Percentiles rank a stretch among this genome's conserved stretches.
These are phyloP conservation scores for Silurus aristotelis DNA, from an alignment of 2,797 vertebrate species.

Conservation along the genomic window DNA sequence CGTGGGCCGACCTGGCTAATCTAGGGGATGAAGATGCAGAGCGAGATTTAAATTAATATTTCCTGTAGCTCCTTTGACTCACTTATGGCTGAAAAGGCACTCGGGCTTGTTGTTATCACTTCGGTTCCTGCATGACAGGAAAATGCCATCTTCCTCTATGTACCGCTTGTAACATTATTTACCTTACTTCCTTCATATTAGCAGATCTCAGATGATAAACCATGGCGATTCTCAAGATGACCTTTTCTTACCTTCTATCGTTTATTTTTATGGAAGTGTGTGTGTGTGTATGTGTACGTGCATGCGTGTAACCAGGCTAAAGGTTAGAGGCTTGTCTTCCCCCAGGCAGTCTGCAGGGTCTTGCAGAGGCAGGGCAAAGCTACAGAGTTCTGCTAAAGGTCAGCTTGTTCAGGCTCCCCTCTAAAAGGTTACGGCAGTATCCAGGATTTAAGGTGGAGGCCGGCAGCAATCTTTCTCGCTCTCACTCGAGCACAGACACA, in stretches of 20 bases:
- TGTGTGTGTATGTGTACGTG: not conserved
- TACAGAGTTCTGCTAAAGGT: slow-evolving; percentile 51
- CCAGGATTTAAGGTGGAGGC: slow-evolving; percentile 31
- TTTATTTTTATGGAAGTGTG: not conserved
- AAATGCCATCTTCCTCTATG: not conserved
- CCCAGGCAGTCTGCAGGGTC: slow-evolving; percentile 40
- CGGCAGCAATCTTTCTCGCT: not conserved
- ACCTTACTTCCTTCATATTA: not conserved
- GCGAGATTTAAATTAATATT: slow-evolving; percentile 1
- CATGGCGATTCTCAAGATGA: not conserved
- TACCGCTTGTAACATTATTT: not conserved
- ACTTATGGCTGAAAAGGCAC: slow-evolving; percentile 1
- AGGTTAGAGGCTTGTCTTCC: slow-evolving; percentile 53
- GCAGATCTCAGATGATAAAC: slow-evolving; percentile 23
- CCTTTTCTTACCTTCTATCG: not conserved
- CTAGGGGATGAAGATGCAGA: slow-evolving; percentile 4
- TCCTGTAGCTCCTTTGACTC: slow-evolving; percentile 3
- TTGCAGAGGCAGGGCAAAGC: slow-evolving; percentile 35
- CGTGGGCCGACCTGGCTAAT: slow-evolving; percentile 19
- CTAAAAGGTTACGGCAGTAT: slow-evolving; percentile 52
- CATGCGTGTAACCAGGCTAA: slow-evolving; percentile 35
- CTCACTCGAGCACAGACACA: not conserved
- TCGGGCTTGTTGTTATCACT: not conserved
- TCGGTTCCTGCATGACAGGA: not conserved
- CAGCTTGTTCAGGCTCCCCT: slow-evolving; percentile 43